Base-by-base conservation (phyloP, 2,797 vertebrate species). In the Brachymystax lenok region DNA sequence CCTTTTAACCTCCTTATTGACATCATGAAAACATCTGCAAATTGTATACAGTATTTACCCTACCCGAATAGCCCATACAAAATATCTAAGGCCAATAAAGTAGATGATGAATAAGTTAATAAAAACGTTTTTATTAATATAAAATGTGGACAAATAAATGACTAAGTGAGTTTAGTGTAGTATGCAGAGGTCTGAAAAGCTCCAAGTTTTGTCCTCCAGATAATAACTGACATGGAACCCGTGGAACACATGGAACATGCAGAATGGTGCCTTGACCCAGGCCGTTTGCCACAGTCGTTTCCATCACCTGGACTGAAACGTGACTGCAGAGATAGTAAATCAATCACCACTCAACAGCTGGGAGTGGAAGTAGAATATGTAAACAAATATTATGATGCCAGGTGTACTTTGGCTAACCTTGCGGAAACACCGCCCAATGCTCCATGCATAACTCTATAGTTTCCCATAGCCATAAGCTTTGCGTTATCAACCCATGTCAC, bases 231-330 rank as follows among this genome's bases (percentile, higher is more conserved):
- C 64, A 17, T 67, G 12, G 21, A 21, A 69, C 14, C 33, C 2
- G 40, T 3, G 40, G 40, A 46, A 46, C 8, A 2, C 66, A 24
- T 46, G 17, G 52, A 66, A 69, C 69, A 75, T 84, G 83, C 4
- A 63, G 8, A 28, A 24, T 74, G 80, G 88, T 2, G 2, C 10
- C 40, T 46, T 12, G 10, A 12, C 40, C 40, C 40, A 46, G 8
- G 10, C 40, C 40, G 73, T 52, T 61, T 69, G 79, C 76, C 73
- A 75, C 77, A 76, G 35, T 80, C 82, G 59, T 78, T 77, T 69
- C 67, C 40, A 81, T 93, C 93, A 93, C 91, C 90, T 91, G 92
- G 81, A 64, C 83, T 13, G 83, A 77, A 94, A 95, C 90, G 92
- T 94, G 93, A 93, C 89, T 71, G 73, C 50, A 71, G 71, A 78